Evolutionary conservation across 2,888 invertebrate species (phyloP), one percentile per base, ranked within the genome.

Genomic region (Torymus tubicola): DNA sequence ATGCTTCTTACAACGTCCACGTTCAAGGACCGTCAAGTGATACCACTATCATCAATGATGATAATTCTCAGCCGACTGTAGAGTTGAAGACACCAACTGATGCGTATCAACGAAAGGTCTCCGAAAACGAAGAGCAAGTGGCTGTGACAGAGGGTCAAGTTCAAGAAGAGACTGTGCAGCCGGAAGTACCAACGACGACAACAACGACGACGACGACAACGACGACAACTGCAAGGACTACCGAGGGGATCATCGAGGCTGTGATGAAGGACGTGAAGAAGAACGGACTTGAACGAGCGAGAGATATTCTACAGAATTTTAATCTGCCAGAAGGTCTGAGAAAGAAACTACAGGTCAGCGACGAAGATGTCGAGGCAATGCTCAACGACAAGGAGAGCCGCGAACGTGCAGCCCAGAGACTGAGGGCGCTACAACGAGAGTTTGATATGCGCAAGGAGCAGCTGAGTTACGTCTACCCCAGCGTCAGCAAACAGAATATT

Each of bases 371-470:
- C 2, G 64, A 64, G 4, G 65, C 31, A 2, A 60, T 80, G 0
- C 14, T 75, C 8, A 70, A 75, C 50, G 58, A 75, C 53, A 74
- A 80, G 21, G 60, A 70, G 10, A 70, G 60, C 31, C 57, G 55
- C 3, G 24, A 52, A 0, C 58, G 21, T 3, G 74, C 74, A 0
- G 21, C 52, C 52, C 21, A 58, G 4, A 50, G 75, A 2, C 13
- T 81, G 13, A 2, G 72, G 5, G 52, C 57, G 0, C 18, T 77
- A 1, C 80, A 81, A 58, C n/a, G n/a, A 10, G 68, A 72, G 5
- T 81, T 72, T 42, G 80, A 81, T 13, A 72, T 50, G 58, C 60
- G 61, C 2, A 72, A 72, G 72, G 63, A 81, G 31, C 80, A 80
- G 71, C 31, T 80, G 10, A 71, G 63, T 13, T 76, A 75, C 50